Base-by-base conservation (phyloP, 2,797 vertebrate genomes). In the Tamandua tetradactyla region DNA sequence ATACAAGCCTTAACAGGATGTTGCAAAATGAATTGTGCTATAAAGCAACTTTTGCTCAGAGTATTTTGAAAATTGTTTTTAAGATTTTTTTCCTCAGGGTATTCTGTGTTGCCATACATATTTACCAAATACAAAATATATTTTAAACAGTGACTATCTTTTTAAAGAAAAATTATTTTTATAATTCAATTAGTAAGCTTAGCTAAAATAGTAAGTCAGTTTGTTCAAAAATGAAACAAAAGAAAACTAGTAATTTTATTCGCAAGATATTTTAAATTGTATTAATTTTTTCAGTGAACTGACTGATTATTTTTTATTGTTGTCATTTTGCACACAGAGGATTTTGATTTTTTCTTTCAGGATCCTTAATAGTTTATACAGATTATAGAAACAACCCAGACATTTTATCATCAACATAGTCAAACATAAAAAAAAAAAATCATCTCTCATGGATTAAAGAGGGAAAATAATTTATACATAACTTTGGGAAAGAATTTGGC, bases 401-500 rank as follows among this genome's bases (percentile, higher is more conserved):
- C 64, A 20, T 72, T 4, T 32, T 90, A 64, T 75, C n/a, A 94
- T 86, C 72, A 94, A 30, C 37, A 57, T 55, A 10, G 72, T 57
- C 14, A 80, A 92, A 59, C 32, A 72, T 32, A 52, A 86, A 76
- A 62, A 83, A 78, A 62, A 80, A 78, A 75, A 93, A 79, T 49
- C 74, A 88, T 32, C 12, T 78, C 62, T 2, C 10, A n/a, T 22
- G 42, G 9, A 62, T 35, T 12, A 76, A 76, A 5, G n/a, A 27
- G 35, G 20, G n/a, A 42, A 89, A 27, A 49, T 2, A 49, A 44
- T 27, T 71, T 35, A 57, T 57, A 1, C 64, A 69, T 74, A 74
- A 47, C 35, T 90, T 89, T 80, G 74, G 86, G 79, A 74, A 4
- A 40, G 13, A 44, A 83, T 42, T 91, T 95, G 90, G 30, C 78